Conservation (phyloP, 2,888 invertebrate genomes). For the Kuschelorhynchus macadamiae region DNA sequence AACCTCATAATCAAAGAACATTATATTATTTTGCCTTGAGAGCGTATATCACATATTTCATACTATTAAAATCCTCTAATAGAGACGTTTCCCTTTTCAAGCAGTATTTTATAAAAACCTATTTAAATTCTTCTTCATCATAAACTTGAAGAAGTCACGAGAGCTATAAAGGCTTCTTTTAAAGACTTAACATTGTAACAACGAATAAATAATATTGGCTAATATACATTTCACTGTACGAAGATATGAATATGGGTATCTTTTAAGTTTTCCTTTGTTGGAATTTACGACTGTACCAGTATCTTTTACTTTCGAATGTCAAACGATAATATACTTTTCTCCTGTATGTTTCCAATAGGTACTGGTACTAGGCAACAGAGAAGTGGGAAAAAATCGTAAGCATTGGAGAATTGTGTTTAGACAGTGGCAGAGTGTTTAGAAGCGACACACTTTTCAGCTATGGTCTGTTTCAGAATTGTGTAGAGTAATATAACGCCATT, state of each 20-base stretch:
- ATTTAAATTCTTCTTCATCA: conserved; percentile 30
- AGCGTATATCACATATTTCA: no score
- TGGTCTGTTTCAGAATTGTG: no score
- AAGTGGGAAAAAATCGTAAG: no score
- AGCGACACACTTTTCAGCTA: no score
- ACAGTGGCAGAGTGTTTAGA: no score
- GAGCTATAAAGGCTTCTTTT: conserved; percentile 21
- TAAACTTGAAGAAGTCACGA: conserved; percentile 28
- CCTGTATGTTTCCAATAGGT: no score
- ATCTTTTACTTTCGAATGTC: neutral
- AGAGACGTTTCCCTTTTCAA: conserved; percentile 9
- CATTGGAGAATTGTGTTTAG: no score
- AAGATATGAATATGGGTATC: conserved; percentile 23
- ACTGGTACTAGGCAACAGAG: no score
- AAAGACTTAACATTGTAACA: conserved; percentile 23
- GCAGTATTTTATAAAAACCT: conserved; percentile 15
- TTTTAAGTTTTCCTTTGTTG: neutral
- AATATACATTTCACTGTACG: conserved; percentile 21
- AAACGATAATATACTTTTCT: neutral
- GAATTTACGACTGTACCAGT: neutral
- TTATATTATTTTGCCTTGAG: no score
- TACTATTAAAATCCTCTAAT: neutral
- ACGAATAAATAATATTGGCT: conserved; percentile 31
- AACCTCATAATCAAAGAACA: no score
- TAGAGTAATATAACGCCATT: no score